A percentile compares a stretch with the other conserved stretches of the same genome.
Conservation (phyloP, 1,140 invertebrate species). For the Drosophila micromelanica region DNA sequence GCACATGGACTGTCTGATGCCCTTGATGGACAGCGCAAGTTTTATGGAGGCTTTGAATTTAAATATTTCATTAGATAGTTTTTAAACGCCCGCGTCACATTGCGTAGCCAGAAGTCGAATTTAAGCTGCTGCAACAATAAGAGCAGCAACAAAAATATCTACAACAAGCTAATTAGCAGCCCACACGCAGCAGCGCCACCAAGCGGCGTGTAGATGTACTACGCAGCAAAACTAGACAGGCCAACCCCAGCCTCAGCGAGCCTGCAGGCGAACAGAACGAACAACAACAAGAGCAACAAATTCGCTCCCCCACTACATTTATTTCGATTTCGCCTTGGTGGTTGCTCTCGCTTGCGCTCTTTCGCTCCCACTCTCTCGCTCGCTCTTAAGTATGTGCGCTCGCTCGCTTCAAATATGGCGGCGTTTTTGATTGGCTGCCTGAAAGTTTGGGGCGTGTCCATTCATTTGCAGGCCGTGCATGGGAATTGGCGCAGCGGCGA, state of each 20-base stretch:
- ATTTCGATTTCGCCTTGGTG: constrained; percentile 55
- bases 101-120: constrained; percentile 6
- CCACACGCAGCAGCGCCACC: constrained; percentile 50
- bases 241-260: constrained; percentile 12
- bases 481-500: constrained; percentile 29
- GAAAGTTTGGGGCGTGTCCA: constrained; percentile 36
- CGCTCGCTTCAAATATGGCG: constrained; percentile 79
- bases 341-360: constrained; percentile 38
- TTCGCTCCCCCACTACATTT: constrained; percentile 54
- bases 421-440: constrained; percentile 55
- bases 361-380: constrained; percentile 25
- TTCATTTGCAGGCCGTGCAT: constrained; percentile 19
- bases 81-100: constrained; percentile 43
- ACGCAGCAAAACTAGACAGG: constrained; percentile 31
- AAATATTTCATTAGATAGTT: constrained; percentile 72
- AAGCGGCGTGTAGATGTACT: constrained; percentile 57
- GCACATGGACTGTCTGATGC: constrained; percentile 44
- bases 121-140: constrained; percentile 31
- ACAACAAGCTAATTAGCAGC: constrained; percentile 45
- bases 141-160: not conserved
- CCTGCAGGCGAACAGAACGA: constrained; percentile 23
- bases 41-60: constrained; percentile 45
- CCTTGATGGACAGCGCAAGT: constrained; percentile 65
- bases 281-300: constrained; percentile 33
- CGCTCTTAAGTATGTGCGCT: constrained; percentile 14